Base-by-base conservation (phyloP, 1,140 invertebrate genomes). In the Bombus picipes region DNA sequence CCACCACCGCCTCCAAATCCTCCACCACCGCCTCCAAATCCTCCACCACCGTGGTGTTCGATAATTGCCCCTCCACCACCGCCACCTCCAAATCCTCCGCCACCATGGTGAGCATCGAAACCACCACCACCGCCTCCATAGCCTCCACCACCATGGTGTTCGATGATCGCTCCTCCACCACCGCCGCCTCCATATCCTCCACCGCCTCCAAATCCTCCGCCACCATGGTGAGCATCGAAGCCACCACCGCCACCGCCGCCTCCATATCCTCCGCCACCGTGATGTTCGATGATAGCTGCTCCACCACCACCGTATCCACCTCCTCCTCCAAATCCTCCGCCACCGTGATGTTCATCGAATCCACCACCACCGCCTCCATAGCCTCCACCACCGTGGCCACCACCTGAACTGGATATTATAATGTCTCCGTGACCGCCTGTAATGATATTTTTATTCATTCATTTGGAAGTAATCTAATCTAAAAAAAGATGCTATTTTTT, bases 361-460 rank as follows among this genome's bases (percentile, higher is more conserved):
- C 32, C 66, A 25, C 66, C 66, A 37, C 66, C 66, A 9, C 66
- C 66, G 8, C 66, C 66, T 0, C 66, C 70, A 12, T 70, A 39
- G 6, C 22, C 68, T 25, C 68, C 37, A 15, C 34, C 34, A 12
- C 28, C 59, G 12, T 62, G 59, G 12, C 82, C 86, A 12, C 77
- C 85, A 22, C 85, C 75, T 13, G 53, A 2, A 65, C 66, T 71
- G 1, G 59, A 41, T 72, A 87, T 82, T 32, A 88, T 87, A 15
- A 77, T 47, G 9, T 75, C 83, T 43, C 70, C 83, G 28, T 81
- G 65, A 0, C 77, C 84, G 59, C 89, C 85, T 74, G 62, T 13
- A 80, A 70, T 12, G 2, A 28, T 39, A 34, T 12, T 76, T 76
- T 68, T 18, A 22, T 68, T 34, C 18, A 1, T 66, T 66, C 32